These are phyloP conservation scores for Hemibates koningsi DNA, from an alignment of 2,113 vertebrate species.

Conservation along the genomic window DNA sequence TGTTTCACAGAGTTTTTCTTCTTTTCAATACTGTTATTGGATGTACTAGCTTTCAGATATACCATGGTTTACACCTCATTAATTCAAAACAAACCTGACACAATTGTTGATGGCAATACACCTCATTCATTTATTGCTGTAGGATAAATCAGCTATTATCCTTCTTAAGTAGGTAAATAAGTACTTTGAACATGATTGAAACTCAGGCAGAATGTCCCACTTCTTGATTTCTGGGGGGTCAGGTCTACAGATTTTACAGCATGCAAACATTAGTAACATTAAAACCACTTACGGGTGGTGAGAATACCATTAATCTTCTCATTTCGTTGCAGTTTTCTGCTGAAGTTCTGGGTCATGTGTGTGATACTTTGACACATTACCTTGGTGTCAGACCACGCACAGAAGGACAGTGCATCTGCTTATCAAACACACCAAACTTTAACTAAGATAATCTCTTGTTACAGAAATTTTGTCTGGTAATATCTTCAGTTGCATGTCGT, in stretches of 20 bases:
- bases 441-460: neutral
- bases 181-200: neutral
- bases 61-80: neutral
- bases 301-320: neutral
- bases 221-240: neutral
- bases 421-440: neutral
- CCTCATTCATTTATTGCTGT: neutral
- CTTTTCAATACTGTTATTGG: neutral
- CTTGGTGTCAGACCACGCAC: neutral
- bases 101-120: neutral
- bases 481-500: neutral
- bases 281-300: neutral
- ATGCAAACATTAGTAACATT: neutral
- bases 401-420: neutral
- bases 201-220: neutral
- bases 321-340: neutral
- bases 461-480: neutral
- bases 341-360: neutral
- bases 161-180: neutral
- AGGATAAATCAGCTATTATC: neutral
- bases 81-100: neutral
- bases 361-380: neutral
- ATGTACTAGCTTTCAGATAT: neutral
- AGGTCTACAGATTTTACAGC: neutral
- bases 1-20: neutral